A percentile compares a stretch with the other conserved stretches of the same genome.
Evolutionary conservation across 1,140 invertebrate genomes (phyloP).

Genomic region (Holotrichia oblita): DNA sequence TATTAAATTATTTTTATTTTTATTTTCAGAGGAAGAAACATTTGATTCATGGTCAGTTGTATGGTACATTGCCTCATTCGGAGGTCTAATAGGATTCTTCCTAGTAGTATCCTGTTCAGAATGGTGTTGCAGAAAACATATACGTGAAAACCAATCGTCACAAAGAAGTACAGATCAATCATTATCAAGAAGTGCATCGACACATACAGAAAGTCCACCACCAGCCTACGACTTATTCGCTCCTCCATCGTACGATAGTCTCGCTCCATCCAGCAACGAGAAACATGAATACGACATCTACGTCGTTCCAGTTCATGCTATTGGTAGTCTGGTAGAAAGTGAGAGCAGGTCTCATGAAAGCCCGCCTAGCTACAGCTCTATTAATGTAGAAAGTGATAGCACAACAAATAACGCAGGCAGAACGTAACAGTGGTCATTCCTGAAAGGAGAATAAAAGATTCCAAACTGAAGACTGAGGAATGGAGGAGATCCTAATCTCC

Average conservation of each 20-base stretch:
- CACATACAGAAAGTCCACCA: constrained; percentile 63
- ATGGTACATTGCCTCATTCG: constrained; percentile 71
- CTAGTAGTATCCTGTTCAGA: constrained; percentile 70
- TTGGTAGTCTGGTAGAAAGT: constrained; percentile 45
- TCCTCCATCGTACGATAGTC: constrained; percentile 68
- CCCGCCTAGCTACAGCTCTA: constrained; percentile 37
- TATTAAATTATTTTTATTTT: neutral
- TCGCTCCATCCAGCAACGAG: constrained; percentile 62
- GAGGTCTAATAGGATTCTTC: constrained; percentile 68
- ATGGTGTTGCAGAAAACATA: constrained; percentile 64
- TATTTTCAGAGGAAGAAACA: constrained; percentile 38
- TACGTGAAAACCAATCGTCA: constrained; percentile 49
- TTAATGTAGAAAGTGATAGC: neutral
- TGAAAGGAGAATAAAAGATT: neutral
- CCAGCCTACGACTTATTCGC: constrained; percentile 70
- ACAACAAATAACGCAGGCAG: neutral
- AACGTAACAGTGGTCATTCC: neutral
- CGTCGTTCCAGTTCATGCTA: constrained; percentile 63
- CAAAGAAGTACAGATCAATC: constrained; percentile 45
- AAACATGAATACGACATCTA: constrained; percentile 63
- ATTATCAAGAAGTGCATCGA: constrained; percentile 48
- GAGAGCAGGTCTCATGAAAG: constrained; percentile 25
- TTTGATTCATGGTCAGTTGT: constrained; percentile 68
- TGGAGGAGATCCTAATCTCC: constrained; percentile 7
- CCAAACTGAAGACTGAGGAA: constrained; percentile 11